Evolutionary conservation across 2,797 vertebrate genomes (phyloP).

Genomic region (Hozukius guyotensis): DNA sequence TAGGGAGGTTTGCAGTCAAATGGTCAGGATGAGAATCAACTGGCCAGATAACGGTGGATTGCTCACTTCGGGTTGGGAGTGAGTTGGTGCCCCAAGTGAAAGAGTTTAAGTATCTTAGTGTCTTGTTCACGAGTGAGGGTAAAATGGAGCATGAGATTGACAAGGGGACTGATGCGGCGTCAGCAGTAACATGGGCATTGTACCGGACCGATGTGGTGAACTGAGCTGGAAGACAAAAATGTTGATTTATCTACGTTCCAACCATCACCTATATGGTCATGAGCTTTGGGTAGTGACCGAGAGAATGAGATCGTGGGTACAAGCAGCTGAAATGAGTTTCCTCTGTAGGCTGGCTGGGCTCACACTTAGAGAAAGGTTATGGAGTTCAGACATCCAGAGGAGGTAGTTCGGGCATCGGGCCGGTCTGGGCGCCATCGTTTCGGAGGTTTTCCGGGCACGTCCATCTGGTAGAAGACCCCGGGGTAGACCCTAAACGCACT

Average conservation of each 20-base stretch:
- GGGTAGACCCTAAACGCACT: background rate
- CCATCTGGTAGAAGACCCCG: fast-evolving
- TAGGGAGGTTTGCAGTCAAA: background rate
- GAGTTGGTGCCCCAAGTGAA: background rate
- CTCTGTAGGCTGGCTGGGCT: background rate
- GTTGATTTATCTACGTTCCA: background rate
- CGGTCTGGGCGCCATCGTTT: background rate
- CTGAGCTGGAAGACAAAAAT: background rate
- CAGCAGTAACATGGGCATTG: background rate
- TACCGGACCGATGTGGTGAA: background rate
- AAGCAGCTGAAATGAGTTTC: background rate
- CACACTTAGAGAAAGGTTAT: background rate
- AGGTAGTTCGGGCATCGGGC: background rate
- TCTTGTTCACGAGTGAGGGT: background rate
- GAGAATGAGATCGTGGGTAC: background rate
- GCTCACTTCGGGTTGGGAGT: background rate
- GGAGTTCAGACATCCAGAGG: background rate
- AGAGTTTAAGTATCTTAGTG: background rate
- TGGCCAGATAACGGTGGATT: background rate
- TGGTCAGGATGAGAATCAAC: background rate
- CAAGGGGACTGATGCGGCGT: fast-evolving
- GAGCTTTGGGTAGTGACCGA: background rate
- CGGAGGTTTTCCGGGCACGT: background rate
- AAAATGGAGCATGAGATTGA: background rate
- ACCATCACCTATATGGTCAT: background rate